Percentiles rank a stretch among this genome's conserved stretches.
phyloP scores from a whole-genome alignment of 2,888 invertebrate species.

The Drosophila acutilabella region DNA sequence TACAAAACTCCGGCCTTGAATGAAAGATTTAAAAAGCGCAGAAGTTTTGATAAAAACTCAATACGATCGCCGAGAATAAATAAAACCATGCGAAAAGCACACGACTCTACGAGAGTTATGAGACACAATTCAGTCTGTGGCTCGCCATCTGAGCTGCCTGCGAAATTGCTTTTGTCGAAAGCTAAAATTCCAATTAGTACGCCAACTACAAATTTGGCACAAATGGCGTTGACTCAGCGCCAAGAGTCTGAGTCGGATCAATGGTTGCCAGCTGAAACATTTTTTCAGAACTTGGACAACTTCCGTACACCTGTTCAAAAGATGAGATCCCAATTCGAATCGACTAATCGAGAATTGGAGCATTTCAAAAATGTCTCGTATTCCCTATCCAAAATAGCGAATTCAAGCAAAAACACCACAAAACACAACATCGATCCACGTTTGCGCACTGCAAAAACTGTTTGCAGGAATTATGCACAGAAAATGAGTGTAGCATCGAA shows the following conservation, averaged over 20 bases:
- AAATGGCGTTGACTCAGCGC: conserved; percentile 1
- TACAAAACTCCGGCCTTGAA: neutral
- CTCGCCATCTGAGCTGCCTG: neutral
- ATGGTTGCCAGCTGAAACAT: conserved; percentile 19
- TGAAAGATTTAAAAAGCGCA: conserved; percentile 3
- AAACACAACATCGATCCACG: neutral
- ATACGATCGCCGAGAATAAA: neutral
- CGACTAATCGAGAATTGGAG: neutral
- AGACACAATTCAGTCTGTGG: neutral
- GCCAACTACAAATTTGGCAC: neutral
- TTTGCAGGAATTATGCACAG: neutral
- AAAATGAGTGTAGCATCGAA: conserved; percentile 10
- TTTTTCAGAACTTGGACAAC: conserved; percentile 6
- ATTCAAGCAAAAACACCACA: neutral
- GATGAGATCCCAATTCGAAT: neutral
- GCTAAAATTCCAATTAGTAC: conserved; percentile 4
- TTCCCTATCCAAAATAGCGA: conserved; percentile 1
- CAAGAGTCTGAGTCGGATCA: neutral
- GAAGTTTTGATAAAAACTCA: conserved; percentile 1
- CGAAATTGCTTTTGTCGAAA: neutral
- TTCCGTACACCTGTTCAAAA: conserved; percentile 7
- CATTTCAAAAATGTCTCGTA: conserved; percentile 1
- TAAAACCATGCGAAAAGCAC: neutral
- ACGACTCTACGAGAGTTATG: neutral
- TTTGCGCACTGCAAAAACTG: conserved; percentile 3